Evolutionary conservation across 2,797 vertebrate genomes (phyloP).

Genomic region (Enteromius paludinosus): DNA sequence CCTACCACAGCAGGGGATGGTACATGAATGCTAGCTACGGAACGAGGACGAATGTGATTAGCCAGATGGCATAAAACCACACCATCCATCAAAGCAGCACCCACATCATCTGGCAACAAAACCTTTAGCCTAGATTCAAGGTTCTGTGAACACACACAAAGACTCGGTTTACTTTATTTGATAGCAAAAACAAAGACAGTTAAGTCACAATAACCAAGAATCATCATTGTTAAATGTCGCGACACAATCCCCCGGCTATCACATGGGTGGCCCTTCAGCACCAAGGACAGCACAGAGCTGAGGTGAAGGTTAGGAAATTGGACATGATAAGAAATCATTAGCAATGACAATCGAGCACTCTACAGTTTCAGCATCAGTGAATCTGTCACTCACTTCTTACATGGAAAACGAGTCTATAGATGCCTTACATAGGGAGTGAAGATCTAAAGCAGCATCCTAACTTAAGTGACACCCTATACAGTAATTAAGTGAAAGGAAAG

Average conservation of each 20-base stretch:
- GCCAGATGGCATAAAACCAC: conserved; percentile 97
- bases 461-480: not conserved
- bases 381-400: not conserved
- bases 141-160: conserved; percentile 78
- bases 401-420: not conserved
- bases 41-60: conserved; percentile 97
- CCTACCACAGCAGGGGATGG: conserved; percentile 98
- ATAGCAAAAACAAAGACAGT: not conserved
- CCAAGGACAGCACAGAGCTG: conserved; percentile 33
- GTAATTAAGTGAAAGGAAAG: not conserved
- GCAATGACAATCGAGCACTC: not conserved
- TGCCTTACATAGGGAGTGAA: not conserved
- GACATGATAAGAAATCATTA: not conserved
- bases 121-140: conserved; percentile 94
- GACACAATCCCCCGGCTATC: not conserved
- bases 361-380: not conserved
- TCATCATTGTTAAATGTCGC: not conserved
- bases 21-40: conserved; percentile 97
- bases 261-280: conserved; percentile 3
- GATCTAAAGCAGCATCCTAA: not conserved
- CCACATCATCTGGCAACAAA: conserved; percentile 94
- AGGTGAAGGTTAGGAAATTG: not conserved
- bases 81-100: conserved; percentile 96
- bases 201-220: not conserved
- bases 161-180: not conserved